Base-by-base conservation (phyloP, 2,888 invertebrate genomes). In the Nowickia ferox region DNA sequence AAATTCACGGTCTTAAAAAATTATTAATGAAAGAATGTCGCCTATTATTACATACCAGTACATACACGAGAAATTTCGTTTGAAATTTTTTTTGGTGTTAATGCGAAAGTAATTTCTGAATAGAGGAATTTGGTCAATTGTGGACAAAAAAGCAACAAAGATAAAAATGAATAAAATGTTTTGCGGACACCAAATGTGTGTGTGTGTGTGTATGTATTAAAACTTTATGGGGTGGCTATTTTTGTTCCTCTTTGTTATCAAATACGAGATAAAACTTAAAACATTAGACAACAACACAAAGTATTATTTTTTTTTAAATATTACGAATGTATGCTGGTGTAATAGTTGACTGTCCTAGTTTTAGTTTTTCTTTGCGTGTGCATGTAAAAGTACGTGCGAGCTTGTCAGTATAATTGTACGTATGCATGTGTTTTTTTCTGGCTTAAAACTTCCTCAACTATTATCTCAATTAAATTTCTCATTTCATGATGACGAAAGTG, bases 231-330 rank as follows among this genome's bases (percentile, higher is more conserved):
- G n/a, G 3, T 30, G 30, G 30, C 30, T 30, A 30, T 30, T 6
- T 30, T 30, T n/a, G n/a, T 11, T 61, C 22, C 15, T 69, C 15
- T 55, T 15, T 22, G 46, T 10, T 65, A 65, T 10, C 44, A 74
- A 81, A 72, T 22, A 69, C 65, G 59, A 46, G 55, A 65, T 83
- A 80, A 76, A 83, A 79, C 77, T 66, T 77, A 68, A 81, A 86
- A 74, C 68, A 44, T 59, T 19, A 66, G 17, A 15, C 59, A 72
- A 72, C 22, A 63, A 51, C 44, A 75, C 17, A 71, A 48, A 63
- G 5, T 51, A 19, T 17, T 9, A 71, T 30, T 59, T 65, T 66
- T 48, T 66, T 19, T 66, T 30, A 6, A 30, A 22, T 48, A 40
- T 44, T 63, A 9, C 17, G 15, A 71, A 2, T 63, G 63, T 53